A percentile compares a stretch with the other conserved stretches of the same genome.
phyloP scores from a whole-genome alignment of 2,888 invertebrate species.

The Sepioteuthis lessoniana region DNA sequence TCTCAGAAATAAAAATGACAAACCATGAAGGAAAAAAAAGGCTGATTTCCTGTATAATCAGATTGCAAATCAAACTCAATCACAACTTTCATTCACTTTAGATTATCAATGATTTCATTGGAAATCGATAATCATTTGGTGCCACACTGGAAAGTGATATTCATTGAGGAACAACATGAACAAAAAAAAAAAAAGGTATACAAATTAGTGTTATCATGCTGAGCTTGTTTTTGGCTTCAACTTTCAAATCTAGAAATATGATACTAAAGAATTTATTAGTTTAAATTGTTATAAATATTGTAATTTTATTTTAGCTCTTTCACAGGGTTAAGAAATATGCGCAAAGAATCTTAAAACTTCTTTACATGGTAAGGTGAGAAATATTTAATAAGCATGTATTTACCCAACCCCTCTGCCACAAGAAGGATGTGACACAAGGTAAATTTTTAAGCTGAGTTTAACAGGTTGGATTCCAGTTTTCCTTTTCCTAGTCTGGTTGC shows the following conservation, averaged over 20 bases:
- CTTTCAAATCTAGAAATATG: slow-evolving; percentile 18
- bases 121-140: not conserved
- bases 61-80: not conserved
- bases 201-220: not conserved
- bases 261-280: not conserved
- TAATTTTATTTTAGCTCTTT: not conserved
- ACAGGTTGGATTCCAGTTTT: too few species aligned
- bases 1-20: not conserved
- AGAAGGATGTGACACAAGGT: too few species aligned
- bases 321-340: too few species aligned
- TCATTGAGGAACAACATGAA: not conserved
- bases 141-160: not conserved
- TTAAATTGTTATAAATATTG: not conserved
- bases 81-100: slow-evolving; percentile 9
- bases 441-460: too few species aligned
- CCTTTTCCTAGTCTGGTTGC: too few species aligned
- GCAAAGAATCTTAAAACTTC: too few species aligned
- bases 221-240: not conserved
- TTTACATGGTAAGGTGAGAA: too few species aligned
- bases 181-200: too few species aligned
- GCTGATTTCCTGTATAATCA: not conserved
- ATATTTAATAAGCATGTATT: too few species aligned
- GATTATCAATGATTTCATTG: not conserved
- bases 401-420: too few species aligned
- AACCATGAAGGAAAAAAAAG: not conserved